phyloP scores from a whole-genome alignment of 2,888 invertebrate species.

The Omphaloscelis lunosa region DNA sequence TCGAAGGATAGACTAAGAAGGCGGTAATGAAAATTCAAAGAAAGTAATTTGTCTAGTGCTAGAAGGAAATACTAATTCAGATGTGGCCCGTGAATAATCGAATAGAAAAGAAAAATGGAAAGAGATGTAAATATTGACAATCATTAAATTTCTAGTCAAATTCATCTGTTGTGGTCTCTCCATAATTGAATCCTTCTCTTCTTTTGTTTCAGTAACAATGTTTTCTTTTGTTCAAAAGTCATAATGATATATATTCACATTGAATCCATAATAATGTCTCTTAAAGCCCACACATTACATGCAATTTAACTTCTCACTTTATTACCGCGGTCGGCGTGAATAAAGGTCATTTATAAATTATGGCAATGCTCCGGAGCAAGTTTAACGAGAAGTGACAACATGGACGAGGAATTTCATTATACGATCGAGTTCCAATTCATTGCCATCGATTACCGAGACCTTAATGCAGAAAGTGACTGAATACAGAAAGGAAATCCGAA shows the following conservation, averaged over 20 bases:
- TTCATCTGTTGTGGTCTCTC: background rate
- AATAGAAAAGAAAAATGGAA: background rate
- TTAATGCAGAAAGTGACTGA: constrained; percentile 52
- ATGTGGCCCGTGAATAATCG: background rate
- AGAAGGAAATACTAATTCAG: background rate
- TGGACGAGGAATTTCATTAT: constrained; percentile 68
- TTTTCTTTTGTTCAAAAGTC: constrained; percentile 24
- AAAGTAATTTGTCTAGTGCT: background rate
- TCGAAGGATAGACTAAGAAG: background rate
- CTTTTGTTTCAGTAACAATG: constrained; percentile 27
- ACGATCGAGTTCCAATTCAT: constrained; percentile 65
- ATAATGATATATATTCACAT: constrained; percentile 39
- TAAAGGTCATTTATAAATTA: constrained; percentile 72
- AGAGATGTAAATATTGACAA: background rate
- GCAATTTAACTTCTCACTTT: constrained; percentile 55
- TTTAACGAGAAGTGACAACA: constrained; percentile 70
- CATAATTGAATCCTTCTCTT: background rate
- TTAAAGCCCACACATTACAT: constrained; percentile 56
- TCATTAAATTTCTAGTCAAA: background rate
- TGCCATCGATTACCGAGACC: constrained; percentile 62
- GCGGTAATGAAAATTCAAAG: background rate
- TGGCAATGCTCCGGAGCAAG: constrained; percentile 67
- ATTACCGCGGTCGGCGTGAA: constrained; percentile 42
- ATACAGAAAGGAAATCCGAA: constrained; percentile 32
- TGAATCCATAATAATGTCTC: constrained; percentile 35